phyloP scores from a whole-genome alignment of 2,113 vertebrate genomes.

The Dicrurus megarhynchus region DNA sequence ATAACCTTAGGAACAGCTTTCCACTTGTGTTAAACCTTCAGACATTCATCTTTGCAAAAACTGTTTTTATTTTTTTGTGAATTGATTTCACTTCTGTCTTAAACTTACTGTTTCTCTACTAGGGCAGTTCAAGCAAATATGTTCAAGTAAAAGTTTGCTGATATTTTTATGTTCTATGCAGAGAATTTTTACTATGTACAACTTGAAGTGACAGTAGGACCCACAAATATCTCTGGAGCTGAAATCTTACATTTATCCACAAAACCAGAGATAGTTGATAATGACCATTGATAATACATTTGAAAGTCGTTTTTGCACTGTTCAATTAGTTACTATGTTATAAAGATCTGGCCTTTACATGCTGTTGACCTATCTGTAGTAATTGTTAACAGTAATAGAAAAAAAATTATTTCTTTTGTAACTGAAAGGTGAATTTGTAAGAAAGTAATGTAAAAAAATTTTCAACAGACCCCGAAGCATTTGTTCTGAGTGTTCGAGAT shows the following conservation, averaged over 20 bases:
- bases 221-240: not conserved
- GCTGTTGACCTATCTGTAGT: not conserved
- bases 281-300: not conserved
- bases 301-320: not conserved
- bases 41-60: not conserved
- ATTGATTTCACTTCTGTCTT: not conserved
- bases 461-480: constrained; percentile 75
- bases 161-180: not conserved
- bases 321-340: not conserved
- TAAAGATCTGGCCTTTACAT: not conserved
- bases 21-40: not conserved
- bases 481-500: constrained; percentile 85
- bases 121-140: not conserved
- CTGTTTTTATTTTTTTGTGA: not conserved
- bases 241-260: not conserved
- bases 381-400: not conserved
- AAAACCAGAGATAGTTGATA: not conserved
- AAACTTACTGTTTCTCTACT: not conserved
- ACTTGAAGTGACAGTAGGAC: not conserved
- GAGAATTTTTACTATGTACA: not conserved
- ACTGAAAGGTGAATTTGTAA: not conserved
- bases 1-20: not conserved
- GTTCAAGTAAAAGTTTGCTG: not conserved
- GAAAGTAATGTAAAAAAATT: not conserved
- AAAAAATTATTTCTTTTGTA: not conserved